A percentile compares a stretch with the other conserved stretches of the same genome.
Conservation (phyloP, 2,797 vertebrate species). For the Oryzias dopingdopingensis region DNA sequence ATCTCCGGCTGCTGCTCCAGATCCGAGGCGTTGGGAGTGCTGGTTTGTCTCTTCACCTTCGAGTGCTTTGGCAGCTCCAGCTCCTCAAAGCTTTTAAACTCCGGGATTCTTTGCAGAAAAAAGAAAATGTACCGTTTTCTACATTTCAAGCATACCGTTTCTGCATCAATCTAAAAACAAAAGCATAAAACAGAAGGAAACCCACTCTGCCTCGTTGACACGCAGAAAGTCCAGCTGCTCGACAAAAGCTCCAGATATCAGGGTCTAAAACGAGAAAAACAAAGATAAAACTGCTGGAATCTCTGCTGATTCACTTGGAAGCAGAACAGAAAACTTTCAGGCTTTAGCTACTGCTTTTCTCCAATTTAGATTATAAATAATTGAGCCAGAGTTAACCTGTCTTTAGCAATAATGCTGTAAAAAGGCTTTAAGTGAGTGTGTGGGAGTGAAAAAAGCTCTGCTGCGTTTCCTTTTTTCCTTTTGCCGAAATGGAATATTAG, state of each 20-base stretch:
- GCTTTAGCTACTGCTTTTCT: too few species aligned
- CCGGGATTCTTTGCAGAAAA: slow-evolving; percentile 78
- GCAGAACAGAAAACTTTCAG: slow-evolving; percentile 4
- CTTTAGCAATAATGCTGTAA: too few species aligned
- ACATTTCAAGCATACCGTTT: background rate
- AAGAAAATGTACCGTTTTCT: too few species aligned
- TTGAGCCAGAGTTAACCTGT: too few species aligned
- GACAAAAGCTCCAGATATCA: slow-evolving; percentile 94
- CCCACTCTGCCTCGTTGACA: slow-evolving; percentile 90
- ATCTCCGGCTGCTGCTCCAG: slow-evolving; percentile 89
- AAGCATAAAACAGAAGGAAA: slow-evolving; percentile 1
- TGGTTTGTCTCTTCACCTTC: slow-evolving; percentile 94
- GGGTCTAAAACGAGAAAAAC: slow-evolving; percentile 77
- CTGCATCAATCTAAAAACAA: background rate
- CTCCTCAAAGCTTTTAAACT: slow-evolving; percentile 96
- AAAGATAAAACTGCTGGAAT: background rate
- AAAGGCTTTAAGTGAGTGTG: background rate
- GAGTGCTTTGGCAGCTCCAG: slow-evolving; percentile 94
- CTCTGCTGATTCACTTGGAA: slow-evolving; percentile 1
- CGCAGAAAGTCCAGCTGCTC: slow-evolving; percentile 97
- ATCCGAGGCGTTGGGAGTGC: slow-evolving; percentile 85
- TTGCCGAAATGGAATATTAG: slow-evolving; percentile 53
- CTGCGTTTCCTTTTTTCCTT: slow-evolving; percentile 26
- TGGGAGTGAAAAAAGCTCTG: slow-evolving; percentile 26
- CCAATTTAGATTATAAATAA: too few species aligned